Conservation (phyloP, 2,797 vertebrate genomes). For the Sebastes wilsoni region DNA sequence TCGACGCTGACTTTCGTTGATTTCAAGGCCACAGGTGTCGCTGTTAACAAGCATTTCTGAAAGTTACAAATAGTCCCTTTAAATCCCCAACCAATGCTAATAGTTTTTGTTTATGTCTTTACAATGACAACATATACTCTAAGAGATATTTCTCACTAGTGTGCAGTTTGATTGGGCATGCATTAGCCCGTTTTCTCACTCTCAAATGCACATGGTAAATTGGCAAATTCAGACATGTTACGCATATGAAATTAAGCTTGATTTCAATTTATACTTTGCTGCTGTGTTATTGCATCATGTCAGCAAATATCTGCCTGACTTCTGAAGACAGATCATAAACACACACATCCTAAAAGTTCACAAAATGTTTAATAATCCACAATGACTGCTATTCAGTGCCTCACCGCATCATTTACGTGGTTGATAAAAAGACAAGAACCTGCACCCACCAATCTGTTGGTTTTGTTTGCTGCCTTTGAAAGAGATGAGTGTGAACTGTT, state of each 20-base stretch:
- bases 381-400: neutral
- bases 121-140: neutral
- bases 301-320: neutral
- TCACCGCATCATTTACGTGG: neutral
- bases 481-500: neutral
- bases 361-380: neutral
- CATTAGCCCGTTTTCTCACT: neutral
- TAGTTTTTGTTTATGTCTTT: neutral
- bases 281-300: neutral
- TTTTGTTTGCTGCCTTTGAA: neutral
- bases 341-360: neutral
- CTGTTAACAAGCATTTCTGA: too few species aligned
- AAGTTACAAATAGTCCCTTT: too few species aligned
- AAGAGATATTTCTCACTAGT: neutral
- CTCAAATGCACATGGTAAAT: neutral
- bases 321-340: neutral
- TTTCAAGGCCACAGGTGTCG: too few species aligned
- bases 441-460: neutral
- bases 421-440: slow-evolving; percentile 2
- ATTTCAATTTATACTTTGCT: neutral
- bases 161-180: neutral
- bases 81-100: neutral
- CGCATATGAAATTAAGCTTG: neutral
- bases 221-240: neutral
- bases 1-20: too few species aligned